phyloP scores from a whole-genome alignment of 23 tunicate species.

The Styela plicata region DNA sequence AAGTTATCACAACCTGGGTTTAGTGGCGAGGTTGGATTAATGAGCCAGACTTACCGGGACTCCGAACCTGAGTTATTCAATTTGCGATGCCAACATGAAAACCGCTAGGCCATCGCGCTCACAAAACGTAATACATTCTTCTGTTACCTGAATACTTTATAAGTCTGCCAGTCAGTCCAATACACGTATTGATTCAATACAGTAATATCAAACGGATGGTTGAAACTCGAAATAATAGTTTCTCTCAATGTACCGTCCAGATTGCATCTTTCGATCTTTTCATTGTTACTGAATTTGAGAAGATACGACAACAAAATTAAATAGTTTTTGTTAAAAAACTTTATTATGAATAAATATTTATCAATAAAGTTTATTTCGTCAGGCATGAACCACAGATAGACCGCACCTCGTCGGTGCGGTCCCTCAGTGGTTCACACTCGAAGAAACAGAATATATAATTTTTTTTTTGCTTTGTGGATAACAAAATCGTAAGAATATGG shows the following conservation, averaged over 20 bases:
- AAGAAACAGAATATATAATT: too few relatives aligned
- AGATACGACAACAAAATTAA: too few relatives aligned
- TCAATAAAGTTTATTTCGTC: too few relatives aligned
- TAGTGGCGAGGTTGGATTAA: neutral
- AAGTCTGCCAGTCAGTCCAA: conserved; percentile 86
- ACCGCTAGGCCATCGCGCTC: neutral
- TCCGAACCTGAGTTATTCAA: conserved; percentile 7
- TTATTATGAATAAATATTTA: too few relatives aligned
- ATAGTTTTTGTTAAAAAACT: too few relatives aligned
- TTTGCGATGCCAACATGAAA: neutral
- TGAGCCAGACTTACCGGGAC: too few relatives aligned
- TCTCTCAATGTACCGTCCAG: conserved; percentile 63
- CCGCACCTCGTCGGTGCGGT: too few relatives aligned
- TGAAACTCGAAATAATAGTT: conserved; percentile 36
- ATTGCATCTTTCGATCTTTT: conserved; percentile 68
- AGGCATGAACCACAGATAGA: too few relatives aligned
- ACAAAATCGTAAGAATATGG: too few relatives aligned
- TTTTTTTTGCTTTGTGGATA: too few relatives aligned
- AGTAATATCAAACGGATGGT: conserved; percentile 78
- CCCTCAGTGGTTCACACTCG: too few relatives aligned
- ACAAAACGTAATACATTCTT: neutral
- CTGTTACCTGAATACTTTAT: conserved; percentile 57
- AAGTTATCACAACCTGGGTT: neutral
- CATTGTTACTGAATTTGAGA: conserved; percentile 43
- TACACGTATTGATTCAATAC: conserved; percentile 64